Conservation (phyloP, 2,888 invertebrate species). For the Axea sp. region DNA sequence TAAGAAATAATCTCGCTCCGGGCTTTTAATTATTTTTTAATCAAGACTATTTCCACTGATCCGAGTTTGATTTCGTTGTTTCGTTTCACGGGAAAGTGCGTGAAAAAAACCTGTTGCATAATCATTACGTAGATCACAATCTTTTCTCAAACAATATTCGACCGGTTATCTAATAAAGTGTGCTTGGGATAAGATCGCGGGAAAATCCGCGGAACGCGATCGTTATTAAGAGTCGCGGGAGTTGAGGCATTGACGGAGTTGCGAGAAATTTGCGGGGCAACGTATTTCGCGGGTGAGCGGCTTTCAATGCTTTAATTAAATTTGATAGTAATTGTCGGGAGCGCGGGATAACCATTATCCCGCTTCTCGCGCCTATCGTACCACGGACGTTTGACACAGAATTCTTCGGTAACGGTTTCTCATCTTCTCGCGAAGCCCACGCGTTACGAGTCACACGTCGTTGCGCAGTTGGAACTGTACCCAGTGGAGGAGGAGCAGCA, state of each 20-base stretch:
- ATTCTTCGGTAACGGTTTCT: constrained; percentile 51
- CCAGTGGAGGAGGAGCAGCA: background rate
- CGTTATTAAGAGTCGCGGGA: constrained; percentile 31
- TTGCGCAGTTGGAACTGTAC: constrained; percentile 22
- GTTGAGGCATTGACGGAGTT: constrained; percentile 10
- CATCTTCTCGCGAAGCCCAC: constrained; percentile 41
- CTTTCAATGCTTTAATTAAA: constrained; percentile 35
- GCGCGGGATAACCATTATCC: constrained; percentile 33
- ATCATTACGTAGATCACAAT: constrained; percentile 8
- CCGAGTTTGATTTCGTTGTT: background rate
- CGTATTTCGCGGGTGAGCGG: constrained; percentile 29
- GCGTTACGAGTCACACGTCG: constrained; percentile 29
- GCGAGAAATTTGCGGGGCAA: constrained; percentile 30
- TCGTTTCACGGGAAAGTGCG: constrained; percentile 15
- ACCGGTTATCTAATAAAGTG: constrained; percentile 23
- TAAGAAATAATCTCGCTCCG: no score
- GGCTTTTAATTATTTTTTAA: no score
- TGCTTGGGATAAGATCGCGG: constrained; percentile 45
- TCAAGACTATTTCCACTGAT: no score
- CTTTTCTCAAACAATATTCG: constrained; percentile 17
- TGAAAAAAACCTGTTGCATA: background rate
- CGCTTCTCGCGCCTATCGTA: constrained; percentile 54
- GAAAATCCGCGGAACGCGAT: constrained; percentile 46
- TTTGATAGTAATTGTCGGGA: constrained; percentile 44
- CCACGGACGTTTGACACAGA: constrained; percentile 52